Conservation (phyloP, 2,888 invertebrate genomes). For the Eilema sororculum region DNA sequence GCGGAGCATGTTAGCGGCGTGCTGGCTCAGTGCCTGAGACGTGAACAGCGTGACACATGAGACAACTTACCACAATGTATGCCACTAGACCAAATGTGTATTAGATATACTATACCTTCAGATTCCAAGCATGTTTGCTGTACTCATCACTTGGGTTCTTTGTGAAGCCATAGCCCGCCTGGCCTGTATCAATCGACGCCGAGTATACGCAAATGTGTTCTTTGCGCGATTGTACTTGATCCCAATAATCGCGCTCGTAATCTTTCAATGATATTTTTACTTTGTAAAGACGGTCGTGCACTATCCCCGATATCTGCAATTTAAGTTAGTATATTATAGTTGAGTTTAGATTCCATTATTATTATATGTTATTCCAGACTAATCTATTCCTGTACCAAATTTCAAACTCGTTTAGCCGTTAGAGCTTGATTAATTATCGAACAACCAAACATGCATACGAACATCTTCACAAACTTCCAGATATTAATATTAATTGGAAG, state of each 20-base stretch:
- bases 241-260: conserved; percentile 94
- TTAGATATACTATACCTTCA: conserved; percentile 88
- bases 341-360: too few relatives aligned
- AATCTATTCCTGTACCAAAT: too few relatives aligned
- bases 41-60: too few relatives aligned
- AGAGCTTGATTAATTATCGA: too few relatives aligned
- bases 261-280: not conserved
- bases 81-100: too few relatives aligned
- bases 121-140: conserved; percentile 95
- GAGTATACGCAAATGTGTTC: conserved; percentile 95
- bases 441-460: too few relatives aligned
- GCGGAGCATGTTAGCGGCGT: conserved; percentile 92
- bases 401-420: too few relatives aligned
- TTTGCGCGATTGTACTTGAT: conserved; percentile 90
- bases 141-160: conserved; percentile 90
- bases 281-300: conserved; percentile 22
- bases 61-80: not conserved
- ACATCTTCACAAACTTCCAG: too few relatives aligned
- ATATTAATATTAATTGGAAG: too few relatives aligned
- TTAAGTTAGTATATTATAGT: too few relatives aligned
- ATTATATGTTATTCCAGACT: too few relatives aligned
- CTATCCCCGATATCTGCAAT: conserved; percentile 26
- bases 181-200: conserved; percentile 95
- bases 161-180: conserved; percentile 94
- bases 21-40: conserved; percentile 89